Percentiles rank a stretch among this genome's conserved stretches.
phyloP scores from a whole-genome alignment of 2,113 vertebrate species.

The Serilophus lunatus region DNA sequence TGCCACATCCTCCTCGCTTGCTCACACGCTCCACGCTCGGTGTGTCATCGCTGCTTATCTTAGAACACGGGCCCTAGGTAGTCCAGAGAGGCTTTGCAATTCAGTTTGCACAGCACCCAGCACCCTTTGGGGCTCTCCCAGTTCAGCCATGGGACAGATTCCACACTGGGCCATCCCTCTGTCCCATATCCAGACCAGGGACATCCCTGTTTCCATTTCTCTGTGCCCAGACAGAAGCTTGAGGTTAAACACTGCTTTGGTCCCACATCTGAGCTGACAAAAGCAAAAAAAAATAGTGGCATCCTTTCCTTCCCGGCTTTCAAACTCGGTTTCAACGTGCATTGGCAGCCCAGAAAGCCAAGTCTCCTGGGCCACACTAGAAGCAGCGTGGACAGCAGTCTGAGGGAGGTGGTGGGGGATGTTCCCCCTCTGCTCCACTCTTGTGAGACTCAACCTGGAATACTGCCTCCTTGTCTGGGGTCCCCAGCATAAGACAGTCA shows the following conservation, averaged over 20 bases:
- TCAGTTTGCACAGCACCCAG: not conserved
- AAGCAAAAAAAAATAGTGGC: not conserved
- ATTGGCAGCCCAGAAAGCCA: not conserved
- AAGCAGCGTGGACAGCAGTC: accelerated
- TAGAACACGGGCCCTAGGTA: not conserved
- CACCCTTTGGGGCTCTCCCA: accelerated
- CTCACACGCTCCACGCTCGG: slow-evolving; percentile 18
- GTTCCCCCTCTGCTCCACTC: not conserved
- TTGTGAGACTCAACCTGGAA: not conserved
- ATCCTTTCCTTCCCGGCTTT: accelerated
- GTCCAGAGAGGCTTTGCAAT: not conserved
- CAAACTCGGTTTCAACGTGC: not conserved
- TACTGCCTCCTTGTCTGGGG: not conserved
- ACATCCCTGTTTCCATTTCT: not conserved
- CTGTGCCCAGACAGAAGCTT: not conserved
- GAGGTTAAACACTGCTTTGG: accelerated
- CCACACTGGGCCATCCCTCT: not conserved
- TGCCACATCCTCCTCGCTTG: slow-evolving; percentile 56
- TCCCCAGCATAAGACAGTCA: not conserved
- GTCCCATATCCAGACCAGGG: not conserved
- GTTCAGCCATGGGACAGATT: not conserved
- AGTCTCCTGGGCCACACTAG: not conserved
- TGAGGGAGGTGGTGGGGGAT: not conserved
- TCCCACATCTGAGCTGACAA: not conserved
- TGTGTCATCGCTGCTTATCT: slow-evolving; percentile 47